Conservation (phyloP, 2,113 vertebrate species). For the Vidua chalybeata region DNA sequence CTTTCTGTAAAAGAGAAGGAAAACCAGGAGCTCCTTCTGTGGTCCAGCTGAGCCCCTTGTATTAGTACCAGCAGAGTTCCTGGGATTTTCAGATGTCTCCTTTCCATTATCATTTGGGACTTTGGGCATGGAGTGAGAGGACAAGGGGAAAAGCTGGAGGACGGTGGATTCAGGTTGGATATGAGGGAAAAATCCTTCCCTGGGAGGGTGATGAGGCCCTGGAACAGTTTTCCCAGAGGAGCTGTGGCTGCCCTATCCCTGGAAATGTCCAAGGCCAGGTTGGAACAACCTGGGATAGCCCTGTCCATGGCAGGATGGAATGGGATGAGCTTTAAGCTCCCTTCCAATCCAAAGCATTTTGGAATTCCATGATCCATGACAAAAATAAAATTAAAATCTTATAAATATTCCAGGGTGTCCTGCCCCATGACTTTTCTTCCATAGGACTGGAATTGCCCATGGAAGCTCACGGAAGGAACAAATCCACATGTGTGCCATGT, state of each 20-base stretch:
- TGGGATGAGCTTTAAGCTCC: neutral
- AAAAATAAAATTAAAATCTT: neutral
- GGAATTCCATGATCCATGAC: neutral
- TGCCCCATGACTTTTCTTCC: neutral
- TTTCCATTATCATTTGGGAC: neutral
- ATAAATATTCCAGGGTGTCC: neutral
- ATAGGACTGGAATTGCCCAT: rapidly evolving
- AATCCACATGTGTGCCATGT: neutral
- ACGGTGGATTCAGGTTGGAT: neutral
- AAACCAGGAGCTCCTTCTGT: neutral
- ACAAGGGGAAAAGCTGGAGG: too few species aligned
- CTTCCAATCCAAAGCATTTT: neutral
- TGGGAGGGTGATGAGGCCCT: neutral
- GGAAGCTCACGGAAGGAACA: neutral
- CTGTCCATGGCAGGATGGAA: neutral
- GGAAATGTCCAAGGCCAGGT: neutral
- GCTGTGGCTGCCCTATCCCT: neutral
- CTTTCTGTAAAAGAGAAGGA: neutral
- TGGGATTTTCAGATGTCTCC: neutral
- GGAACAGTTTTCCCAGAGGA: neutral
- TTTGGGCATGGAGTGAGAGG: neutral
- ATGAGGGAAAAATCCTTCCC: neutral
- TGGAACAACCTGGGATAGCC: neutral
- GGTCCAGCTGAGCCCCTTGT: neutral
- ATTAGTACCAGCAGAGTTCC: neutral